Base-by-base conservation (phyloP, 2,797 vertebrate species). In the Sylvilagus floridanus region DNA sequence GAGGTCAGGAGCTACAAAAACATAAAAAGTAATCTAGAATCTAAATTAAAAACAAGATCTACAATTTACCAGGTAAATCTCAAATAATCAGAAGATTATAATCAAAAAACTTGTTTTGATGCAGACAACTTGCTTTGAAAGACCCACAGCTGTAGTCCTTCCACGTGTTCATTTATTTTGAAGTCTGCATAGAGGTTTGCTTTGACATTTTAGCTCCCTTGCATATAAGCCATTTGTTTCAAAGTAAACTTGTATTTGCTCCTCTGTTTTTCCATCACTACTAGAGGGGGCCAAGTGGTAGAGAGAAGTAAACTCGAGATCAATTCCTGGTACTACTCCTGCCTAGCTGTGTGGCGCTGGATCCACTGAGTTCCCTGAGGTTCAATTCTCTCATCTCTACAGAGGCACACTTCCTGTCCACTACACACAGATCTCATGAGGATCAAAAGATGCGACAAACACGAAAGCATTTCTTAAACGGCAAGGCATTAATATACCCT, bases 1-100 rank as follows among this genome's bases (percentile, higher is more conserved):
- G 99, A 99, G 63, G 99, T 99, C 98, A 99, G 98, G 96, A 99
- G 97, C 99, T 99, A 91, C 37, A 95, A 90, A 76, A 96, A 96
- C 62, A 95, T n/a, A 88, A 84, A 83, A 57, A 28, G 19, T 17
- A 76, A 2, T 47, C 2, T 11, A 8, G 12, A 82, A 50, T 32
- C 0, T 1, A 94, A 91, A 68, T 92, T 88, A 30, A 91, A 66
- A 82, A 84, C 28, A 93, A 26, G 42, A 50, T 6, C 42, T 54
- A 63, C 4, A 62, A 21, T 28, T 92, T 50, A 81, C 28, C 62
- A 94, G 52, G 75, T 81, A 77, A 85, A 52, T 81, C 66, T 89
- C 69, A 11, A 94, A 90, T 66, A 89, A 88, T 54, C 52, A 90
- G 84, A 32, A 93, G 22, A 47, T 8, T 54, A 63, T 84, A 66